Base-by-base conservation (phyloP, 37 sponge, comb jelly and placozoan genomes). In the Corticium candelabrum region DNA sequence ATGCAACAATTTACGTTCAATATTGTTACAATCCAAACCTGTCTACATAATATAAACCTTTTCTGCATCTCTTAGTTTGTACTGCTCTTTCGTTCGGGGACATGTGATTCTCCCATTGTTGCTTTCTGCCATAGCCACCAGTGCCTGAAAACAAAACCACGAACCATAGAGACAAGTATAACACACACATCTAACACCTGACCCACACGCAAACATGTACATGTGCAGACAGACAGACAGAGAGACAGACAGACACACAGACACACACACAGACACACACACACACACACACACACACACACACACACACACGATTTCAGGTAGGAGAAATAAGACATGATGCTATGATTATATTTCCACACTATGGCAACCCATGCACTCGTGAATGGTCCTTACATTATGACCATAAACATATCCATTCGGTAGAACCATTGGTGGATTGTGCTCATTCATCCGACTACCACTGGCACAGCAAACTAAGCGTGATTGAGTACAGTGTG, bases 381-480 rank as follows among this genome's bases (percentile, higher is more conserved):
- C n/a, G n/a, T 35, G 34, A 35, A 34, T 27, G 27, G 41, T 76
- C 7, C 21, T 74, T 39, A 90, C 98, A 80, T 84, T 79, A 57
- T 97, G 90, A 34, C 98, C 92, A 81, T 97, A 97, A 69, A 97
- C 86, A 56, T 91, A 82, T 41, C 98, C 98, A 72, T 97, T 97
- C 1, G 94, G 98, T 32, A 97, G 83, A 27, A 80, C 82, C 87
- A 97, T 82, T 30, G 98, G 98, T 38, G 94, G 95, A 78, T 97
- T 97, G 87, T 97, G 89, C 40, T 94, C 98, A 41, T 97, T 85
- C 91, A 97, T 97, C 4, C 87, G 90, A 41, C 90, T 56, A 37
- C 91, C 91, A 41, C 91, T 89, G 34, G 93, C 74, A 39, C 84
- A 43, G 68, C 98, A 97, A 68, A 94, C 89, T 75, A 97, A 88